A percentile compares a stretch with the other conserved stretches of the same genome.
These are phyloP conservation scores for Apolygus lucorum DNA, from an alignment of 1,140 invertebrate species.

Conservation along the genomic window DNA sequence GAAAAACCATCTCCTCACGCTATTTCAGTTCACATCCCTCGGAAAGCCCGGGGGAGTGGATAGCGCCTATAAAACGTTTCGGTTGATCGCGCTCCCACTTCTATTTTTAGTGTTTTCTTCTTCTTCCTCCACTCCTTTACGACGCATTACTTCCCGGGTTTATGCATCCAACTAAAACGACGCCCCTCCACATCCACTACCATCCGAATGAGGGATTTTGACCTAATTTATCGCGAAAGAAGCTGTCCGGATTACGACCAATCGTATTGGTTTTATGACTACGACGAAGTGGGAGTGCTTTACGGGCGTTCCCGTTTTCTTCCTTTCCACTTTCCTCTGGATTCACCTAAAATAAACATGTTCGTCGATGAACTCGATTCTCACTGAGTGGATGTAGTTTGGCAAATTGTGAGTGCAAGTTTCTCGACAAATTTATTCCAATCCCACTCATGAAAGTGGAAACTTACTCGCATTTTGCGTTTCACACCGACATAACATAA, in stretches of 20 bases:
- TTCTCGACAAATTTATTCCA: too few species aligned
- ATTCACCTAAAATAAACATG: too few species aligned
- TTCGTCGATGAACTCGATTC: too few species aligned
- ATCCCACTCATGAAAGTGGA: too few species aligned
- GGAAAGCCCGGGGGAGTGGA: not conserved
- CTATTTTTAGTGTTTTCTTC: not conserved
- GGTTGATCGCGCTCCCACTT: not conserved
- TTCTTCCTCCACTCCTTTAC: not conserved
- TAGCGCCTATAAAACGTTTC: not conserved
- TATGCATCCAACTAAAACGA: not conserved
- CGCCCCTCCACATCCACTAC: not conserved
- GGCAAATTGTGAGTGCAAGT: too few species aligned
- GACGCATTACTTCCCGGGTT: not conserved
- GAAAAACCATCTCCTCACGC: not conserved
- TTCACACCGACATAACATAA: too few species aligned
- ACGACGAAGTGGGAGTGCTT: not conserved
- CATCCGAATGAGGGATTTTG: not conserved
- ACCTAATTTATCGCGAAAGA: not conserved
- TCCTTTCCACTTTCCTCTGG: not conserved
- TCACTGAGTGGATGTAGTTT: too few species aligned
- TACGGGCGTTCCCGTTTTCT: not conserved
- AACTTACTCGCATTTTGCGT: too few species aligned
- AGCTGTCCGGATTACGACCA: not conserved
- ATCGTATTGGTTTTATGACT: not conserved
- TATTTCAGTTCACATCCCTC: not conserved